Base-by-base conservation (phyloP, 2,888 invertebrate genomes). In the Epinotia nisella region DNA sequence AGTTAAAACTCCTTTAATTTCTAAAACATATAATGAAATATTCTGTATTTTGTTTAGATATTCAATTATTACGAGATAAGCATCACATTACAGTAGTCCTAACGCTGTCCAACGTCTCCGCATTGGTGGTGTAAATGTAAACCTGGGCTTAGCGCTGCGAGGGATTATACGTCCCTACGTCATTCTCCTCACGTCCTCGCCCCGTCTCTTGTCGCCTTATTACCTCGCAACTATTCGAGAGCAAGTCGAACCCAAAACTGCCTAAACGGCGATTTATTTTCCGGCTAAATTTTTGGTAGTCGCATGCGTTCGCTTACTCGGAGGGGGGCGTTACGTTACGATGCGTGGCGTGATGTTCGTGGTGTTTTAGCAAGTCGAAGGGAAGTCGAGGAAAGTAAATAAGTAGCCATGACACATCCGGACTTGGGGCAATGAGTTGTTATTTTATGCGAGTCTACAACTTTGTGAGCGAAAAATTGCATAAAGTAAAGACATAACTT, bases 171-270 rank as follows among this genome's bases (percentile, higher is more conserved):
- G 81, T 83, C 74, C 75, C 74, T 78, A 81, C 70, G 75, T 71
- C 76, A 92, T 90, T 91, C 90, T 78, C 78, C 77, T 88, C 93
- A 92, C 93, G 93, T 91, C 84, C 80, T 80, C 79, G 84, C 82
- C 86, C 56, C 64, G 24, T 88, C 87, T 90, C 90, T 87, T 90
- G 90, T 89, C 85, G 84, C 84, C 87, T 89, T 91, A 91, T 91
- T 91, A 91, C 90, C 85, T 87, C 84, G 81, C 87, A 85, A 89
- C 90, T 87, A 88, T 89, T 71, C 81, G 79, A 78, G 78, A 78
- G 17, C 71, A 64, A 73, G 80, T 80, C 81, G 80, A 49, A 67
- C 65, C 60, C 61, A 24, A 41, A 56, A 67, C 72, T 66, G 72
- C 49, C 67, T 60, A 71, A 72, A 76, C 71, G 56, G 74, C 74